Conservation (phyloP, 2,797 vertebrate species). For the Anableps anableps region DNA sequence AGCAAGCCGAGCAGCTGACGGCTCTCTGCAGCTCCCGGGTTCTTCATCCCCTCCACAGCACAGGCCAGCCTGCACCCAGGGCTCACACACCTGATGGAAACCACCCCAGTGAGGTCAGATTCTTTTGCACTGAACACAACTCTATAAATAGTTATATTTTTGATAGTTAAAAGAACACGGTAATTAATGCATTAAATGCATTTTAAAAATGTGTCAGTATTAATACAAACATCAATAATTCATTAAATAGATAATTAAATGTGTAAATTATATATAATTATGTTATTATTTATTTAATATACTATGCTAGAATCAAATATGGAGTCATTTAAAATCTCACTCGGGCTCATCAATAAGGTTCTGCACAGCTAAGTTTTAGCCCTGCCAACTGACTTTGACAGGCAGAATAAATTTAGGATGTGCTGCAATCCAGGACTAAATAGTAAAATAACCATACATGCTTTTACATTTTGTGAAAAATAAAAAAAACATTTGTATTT, state of each 20-base stretch:
- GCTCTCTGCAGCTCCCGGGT: slow-evolving; percentile 63
- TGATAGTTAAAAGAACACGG: neutral
- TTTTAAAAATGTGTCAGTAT: neutral
- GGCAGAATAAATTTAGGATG: neutral
- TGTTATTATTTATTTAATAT: too few species aligned
- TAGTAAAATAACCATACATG: neutral
- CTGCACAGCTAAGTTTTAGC: neutral
- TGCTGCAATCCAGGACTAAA: neutral
- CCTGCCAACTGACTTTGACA: neutral
- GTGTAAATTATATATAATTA: neutral
- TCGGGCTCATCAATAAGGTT: neutral
- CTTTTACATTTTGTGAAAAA: neutral
- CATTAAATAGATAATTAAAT: neutral
- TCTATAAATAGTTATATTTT: neutral
- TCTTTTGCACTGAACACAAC: neutral
- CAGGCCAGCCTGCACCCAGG: slow-evolving; percentile 72
- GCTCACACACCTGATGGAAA: slow-evolving; percentile 67
- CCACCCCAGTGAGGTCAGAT: neutral
- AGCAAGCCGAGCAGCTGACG: slow-evolving; percentile 68
- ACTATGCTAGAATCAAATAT: too few species aligned
- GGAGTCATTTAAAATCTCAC: too few species aligned
- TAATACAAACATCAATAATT: neutral
- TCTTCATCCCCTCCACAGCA: slow-evolving; percentile 75
- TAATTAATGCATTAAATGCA: neutral
- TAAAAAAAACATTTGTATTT: neutral